These are phyloP conservation scores for Parnassius orleans DNA, from an alignment of 2,888 invertebrate species.

Conservation along the genomic window DNA sequence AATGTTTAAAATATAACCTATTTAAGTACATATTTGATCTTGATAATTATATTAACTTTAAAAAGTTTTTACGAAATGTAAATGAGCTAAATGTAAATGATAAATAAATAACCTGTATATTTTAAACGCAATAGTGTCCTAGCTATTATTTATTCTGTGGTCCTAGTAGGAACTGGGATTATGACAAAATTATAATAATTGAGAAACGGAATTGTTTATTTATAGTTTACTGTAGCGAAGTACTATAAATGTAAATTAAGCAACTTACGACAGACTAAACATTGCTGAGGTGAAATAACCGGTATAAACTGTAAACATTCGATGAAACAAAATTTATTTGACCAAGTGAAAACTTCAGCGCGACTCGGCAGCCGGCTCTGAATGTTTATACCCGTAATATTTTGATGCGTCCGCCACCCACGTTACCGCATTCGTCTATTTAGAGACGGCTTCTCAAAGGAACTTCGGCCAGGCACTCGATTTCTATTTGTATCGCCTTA, in stretches of 20 bases:
- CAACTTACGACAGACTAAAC: slow-evolving; percentile 23
- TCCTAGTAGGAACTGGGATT: too few species aligned
- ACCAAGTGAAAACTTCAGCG: slow-evolving; percentile 30
- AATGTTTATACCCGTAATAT: slow-evolving; percentile 62
- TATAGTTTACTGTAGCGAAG: neutral
- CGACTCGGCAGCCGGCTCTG: slow-evolving; percentile 43
- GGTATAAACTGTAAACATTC: slow-evolving; percentile 32
- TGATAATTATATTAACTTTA: too few species aligned
- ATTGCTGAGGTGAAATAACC: slow-evolving; percentile 23
- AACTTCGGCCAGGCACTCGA: slow-evolving; percentile 25
- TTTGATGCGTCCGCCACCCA: slow-evolving; percentile 59
- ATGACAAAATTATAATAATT: too few species aligned
- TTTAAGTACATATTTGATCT: too few species aligned
- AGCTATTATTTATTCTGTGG: too few species aligned
- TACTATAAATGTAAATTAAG: slow-evolving; percentile 6
- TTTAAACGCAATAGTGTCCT: too few species aligned
- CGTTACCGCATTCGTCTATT: slow-evolving; percentile 58
- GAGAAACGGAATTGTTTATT: too few species aligned
- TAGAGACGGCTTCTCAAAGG: slow-evolving; percentile 36
- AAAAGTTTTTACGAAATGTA: too few species aligned
- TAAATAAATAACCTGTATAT: too few species aligned
- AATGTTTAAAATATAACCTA: too few species aligned
- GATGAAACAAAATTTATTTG: slow-evolving; percentile 31
- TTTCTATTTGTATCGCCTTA: slow-evolving; percentile 25
- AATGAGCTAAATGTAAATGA: too few species aligned